Conservation (phyloP, 1,140 invertebrate genomes). For the Lasaia peninsularis region DNA sequence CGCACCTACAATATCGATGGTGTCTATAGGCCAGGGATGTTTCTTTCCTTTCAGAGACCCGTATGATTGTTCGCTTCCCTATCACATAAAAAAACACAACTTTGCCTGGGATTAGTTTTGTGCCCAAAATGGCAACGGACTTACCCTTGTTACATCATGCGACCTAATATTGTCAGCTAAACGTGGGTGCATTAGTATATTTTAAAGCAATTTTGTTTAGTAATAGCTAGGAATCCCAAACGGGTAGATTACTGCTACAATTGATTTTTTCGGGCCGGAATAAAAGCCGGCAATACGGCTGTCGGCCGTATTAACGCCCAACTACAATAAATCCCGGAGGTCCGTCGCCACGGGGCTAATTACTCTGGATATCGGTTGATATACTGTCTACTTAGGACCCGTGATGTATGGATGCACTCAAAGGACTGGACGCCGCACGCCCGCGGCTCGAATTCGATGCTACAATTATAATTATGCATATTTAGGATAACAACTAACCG, state of each 20-base stretch:
- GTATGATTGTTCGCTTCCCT: no score
- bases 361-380: conserved; percentile 73
- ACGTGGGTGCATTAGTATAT: not conserved
- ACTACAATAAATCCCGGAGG: conserved; percentile 70
- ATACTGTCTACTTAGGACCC: conserved; percentile 73
- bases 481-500: conserved; percentile 63
- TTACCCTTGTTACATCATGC: no score
- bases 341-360: conserved; percentile 73
- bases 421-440: conserved; percentile 67
- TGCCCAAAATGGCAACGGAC: no score
- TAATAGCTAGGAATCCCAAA: conserved; percentile 2
- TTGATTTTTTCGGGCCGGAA: conserved; percentile 67
- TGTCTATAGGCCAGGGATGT: no score
- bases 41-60: no score
- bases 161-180: no score
- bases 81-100: no score
- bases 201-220: not conserved
- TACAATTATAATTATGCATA: conserved; percentile 70
- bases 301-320: conserved; percentile 71
- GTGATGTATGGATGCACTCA: conserved; percentile 69
- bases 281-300: conserved; percentile 69
- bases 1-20: no score
- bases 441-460: conserved; percentile 46
- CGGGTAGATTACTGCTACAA: conserved; percentile 29
- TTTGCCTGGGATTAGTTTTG: no score